Base-by-base conservation (phyloP, 2,888 invertebrate species). In the Steromphala cineraria region DNA sequence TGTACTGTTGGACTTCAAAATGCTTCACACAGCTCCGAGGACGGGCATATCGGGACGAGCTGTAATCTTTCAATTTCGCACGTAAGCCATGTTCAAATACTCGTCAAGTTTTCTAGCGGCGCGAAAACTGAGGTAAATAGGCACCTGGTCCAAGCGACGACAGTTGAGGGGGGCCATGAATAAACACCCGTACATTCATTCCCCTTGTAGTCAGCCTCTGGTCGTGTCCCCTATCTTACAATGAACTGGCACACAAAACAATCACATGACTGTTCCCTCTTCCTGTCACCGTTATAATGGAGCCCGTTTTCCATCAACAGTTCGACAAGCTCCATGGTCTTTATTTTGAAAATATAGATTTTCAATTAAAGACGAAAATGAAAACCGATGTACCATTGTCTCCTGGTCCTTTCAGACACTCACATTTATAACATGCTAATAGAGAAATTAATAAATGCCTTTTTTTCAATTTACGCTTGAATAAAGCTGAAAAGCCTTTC, bases 1-100 rank as follows among this genome's bases (percentile, higher is more conserved):
- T 62, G 79, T 55, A 75, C 67, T 24, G 31, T 0, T 52, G 67
- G 62, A 52, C 78, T 78, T 78, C 56, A 78, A 78, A 78, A 52
- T 78, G 67, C 67, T 67, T 78, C 53, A 46, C 67, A 67, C 67
- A 19, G 67, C 24, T 52, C 31, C 53, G 67, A 8, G 19, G 78
- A 40, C 28, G 46, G 52, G 52, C 36, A n/a, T n/a, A 31, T 40
- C 31, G 55, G 67, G 78, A 74, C 71, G 36, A 21, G 53, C 36
- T 74, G 53, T 71, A 56, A 36, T 55, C 71, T 79, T 79, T 79
- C 79, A 71, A 79, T 79, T 79, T 79, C 75, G 53, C 79, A 74
- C 71, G 74, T 79, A 79, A 79, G 75, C 79, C 79, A 53, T 21
- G 55, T 55, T 36, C 74, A 75, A 79, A 79, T 40, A 79, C 31